Evolutionary conservation across 2,797 vertebrate species (phyloP).

Genomic region (Sebastes hubbsi): DNA sequence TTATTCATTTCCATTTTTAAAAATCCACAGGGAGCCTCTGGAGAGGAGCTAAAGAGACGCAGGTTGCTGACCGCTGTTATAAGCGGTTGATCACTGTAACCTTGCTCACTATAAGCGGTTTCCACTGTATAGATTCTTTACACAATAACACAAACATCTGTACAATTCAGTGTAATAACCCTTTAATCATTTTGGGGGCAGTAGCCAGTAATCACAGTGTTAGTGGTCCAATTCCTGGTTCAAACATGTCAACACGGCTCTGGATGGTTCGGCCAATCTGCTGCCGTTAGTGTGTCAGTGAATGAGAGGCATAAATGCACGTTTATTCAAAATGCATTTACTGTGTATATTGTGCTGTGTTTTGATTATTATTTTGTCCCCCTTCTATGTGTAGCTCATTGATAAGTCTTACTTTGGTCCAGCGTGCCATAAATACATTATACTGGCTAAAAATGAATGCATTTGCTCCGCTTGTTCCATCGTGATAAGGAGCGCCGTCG

Average conservation of each 20-base stretch:
- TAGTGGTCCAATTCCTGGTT: neutral
- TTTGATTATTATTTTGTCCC: neutral
- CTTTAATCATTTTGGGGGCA: neutral
- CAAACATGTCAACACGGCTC: neutral
- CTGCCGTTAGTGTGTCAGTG: neutral
- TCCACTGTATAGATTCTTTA: no score
- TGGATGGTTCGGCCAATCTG: neutral
- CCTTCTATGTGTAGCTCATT: neutral
- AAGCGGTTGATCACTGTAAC: no score
- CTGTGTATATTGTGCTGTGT: neutral
- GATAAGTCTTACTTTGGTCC: neutral
- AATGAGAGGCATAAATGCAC: neutral
- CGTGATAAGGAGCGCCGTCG: constrained; percentile 26
- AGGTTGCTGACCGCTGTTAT: no score
- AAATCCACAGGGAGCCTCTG: no score
- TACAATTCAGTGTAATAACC: neutral
- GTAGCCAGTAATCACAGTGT: neutral
- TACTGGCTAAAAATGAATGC: neutral
- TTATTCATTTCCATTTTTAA: no score
- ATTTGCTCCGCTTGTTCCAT: neutral
- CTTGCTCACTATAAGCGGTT: no score
- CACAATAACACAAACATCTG: no score
- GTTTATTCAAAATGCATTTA: neutral
- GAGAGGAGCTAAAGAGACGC: no score
- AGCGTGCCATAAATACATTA: neutral